Evolutionary conservation across 1,140 invertebrate species (phyloP), one percentile per base, ranked within the genome.

Genomic region (Drosophila persimilis): DNA sequence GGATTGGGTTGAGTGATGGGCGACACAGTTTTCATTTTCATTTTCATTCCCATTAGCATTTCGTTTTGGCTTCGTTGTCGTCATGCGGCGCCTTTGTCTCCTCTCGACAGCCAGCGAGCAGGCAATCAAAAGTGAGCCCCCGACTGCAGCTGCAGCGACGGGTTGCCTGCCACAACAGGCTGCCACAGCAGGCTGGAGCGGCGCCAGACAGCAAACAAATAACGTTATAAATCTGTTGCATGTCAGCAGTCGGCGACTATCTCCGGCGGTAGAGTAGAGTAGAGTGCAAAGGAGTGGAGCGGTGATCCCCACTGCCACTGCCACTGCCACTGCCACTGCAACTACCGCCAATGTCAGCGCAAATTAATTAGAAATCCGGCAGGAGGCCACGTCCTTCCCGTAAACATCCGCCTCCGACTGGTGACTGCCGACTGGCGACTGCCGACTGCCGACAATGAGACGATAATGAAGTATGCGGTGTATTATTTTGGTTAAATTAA

Each of bases 151-250:
- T 39, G 35, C 35, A 39, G 35, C 35, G 11, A 39, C 4, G 35
- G 69, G 52, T 0, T 26, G 24, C 24, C 66, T 70, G 66, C 66
- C 66, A 39, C 51, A 53, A 20, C 35, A 47, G 20, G 45, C 51
- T 53, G 51, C 51, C 13, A 74, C 72, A 74, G 54, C 69, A 63
- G 54, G 35, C 63, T 57, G 66, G 26, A 73, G 15, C 63, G 26
- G 46, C 52, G 41, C 48, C 71, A 75, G 53, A 72, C 70, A 72
- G 53, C 60, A 73, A 73, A 54, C 71, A 73, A 74, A 77, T 71
- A 77, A 71, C 73, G 73, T 71, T 71, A 77, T 77, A 77, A 77
- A 77, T 77, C 74, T 77, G 74, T 77, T 77, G 74, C 73, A 71
- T 77, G 74, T 77, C 74, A 76, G 64, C 73, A 60, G 72, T 60